Evolutionary conservation across 2,797 vertebrate genomes (phyloP), one percentile per base, ranked within the genome.

Genomic region (Schizopygopsis pylzovi): DNA sequence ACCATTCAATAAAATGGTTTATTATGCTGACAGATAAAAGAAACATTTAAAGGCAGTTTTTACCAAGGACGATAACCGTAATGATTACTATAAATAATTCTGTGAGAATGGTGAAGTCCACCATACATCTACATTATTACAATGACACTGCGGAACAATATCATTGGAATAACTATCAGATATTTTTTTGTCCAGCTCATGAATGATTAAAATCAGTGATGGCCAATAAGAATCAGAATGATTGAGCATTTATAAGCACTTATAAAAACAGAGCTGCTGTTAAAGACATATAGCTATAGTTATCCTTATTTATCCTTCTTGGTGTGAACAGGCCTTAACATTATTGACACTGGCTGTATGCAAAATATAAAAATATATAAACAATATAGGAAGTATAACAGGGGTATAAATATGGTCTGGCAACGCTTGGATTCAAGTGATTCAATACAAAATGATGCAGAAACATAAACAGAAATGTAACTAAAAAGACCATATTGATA

Each of bases 1-100:
- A 77, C 59, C 72, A 28, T 83, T 83, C 22, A 28, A 22, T 76
- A 54, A 84, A 77, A 77, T 67, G 15, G n/a, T 43, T 52, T 67
- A 54, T 77, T 54, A 68, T 20, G 45, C 56, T 65, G 49, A 28
- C 67, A 33, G 37, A 70, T 43, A n/a, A 4, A 37, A 6, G 0
- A 37, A 2, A 39, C 0, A 4, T 54, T 39, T 70, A 52, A 75
- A 0, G 11, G 49, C 18, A 6, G 6, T 56, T 56, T 56, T 39
- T n/a, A 61, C 56, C 77, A 28, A 45, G 37, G 22, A 63, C 16
- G 20, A 59, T 41, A 59, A 18, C 37, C 7, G 12, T 59, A 41
- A 78, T 7, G 2, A 43, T 43, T 43, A 59, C 54, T 78, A 41
- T n/a, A 59, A 78, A 39, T 59, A 15, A 43, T 61, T 59, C 20